These are phyloP conservation scores for Julus scandinavius DNA, from an alignment of 2,888 invertebrate genomes.

Conservation along the genomic window DNA sequence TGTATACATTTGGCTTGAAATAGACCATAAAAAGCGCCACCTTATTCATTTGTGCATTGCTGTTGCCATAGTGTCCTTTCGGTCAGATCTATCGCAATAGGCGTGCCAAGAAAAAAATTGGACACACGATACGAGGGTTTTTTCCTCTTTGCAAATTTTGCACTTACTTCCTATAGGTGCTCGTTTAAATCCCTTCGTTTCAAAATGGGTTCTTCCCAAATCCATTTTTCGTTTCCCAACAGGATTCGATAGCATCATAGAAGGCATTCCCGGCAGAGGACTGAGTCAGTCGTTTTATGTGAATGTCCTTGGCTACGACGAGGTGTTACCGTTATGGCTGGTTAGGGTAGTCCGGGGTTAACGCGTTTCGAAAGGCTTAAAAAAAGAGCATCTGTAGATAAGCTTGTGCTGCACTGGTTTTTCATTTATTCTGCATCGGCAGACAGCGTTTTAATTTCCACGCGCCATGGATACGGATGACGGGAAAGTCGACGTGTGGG, in stretches of 20 bases:
- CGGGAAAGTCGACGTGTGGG: neutral
- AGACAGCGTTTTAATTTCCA: neutral
- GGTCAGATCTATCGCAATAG: no score
- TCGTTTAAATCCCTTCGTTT: neutral
- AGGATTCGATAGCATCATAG: neutral
- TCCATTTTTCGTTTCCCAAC: conserved; percentile 15
- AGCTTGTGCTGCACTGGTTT: neutral
- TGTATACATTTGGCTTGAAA: no score
- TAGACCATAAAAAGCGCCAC: no score
- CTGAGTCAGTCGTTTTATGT: neutral
- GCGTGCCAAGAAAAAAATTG: no score
- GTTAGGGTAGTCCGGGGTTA: neutral
- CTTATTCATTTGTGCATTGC: no score
- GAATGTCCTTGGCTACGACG: neutral
- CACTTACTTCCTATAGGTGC: neutral
- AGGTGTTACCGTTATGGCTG: conserved; percentile 10
- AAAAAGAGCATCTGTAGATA: no score
- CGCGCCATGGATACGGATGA: neutral
- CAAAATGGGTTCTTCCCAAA: conserved; percentile 2
- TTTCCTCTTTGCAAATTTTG: neutral
- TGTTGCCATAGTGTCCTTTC: no score
- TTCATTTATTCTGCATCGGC: neutral
- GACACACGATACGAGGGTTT: neutral
- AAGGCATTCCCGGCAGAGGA: neutral
- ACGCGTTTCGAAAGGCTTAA: no score